These are phyloP conservation scores for Cephalotes varians DNA, from an alignment of 2,888 invertebrate species.

Conservation along the genomic window DNA sequence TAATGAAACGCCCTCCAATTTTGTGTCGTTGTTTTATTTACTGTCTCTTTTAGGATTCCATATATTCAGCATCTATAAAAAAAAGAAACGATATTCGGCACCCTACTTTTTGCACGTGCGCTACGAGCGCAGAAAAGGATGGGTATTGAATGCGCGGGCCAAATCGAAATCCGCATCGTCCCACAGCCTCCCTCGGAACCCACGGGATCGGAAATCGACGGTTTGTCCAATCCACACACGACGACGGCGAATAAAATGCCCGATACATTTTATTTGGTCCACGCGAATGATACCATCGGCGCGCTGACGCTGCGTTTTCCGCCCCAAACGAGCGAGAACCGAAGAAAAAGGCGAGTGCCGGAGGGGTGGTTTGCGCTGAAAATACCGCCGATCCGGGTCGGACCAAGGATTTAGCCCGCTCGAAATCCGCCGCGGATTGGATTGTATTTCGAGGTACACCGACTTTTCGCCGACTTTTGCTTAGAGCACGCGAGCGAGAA, in stretches of 20 bases:
- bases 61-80: slow-evolving; percentile 30
- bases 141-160: slow-evolving; percentile 31
- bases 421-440: slow-evolving; percentile 73
- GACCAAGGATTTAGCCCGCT: slow-evolving; percentile 69
- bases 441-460: slow-evolving; percentile 73
- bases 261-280: slow-evolving; percentile 84
- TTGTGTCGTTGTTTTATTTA: slow-evolving; percentile 7
- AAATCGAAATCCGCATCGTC: slow-evolving; percentile 41
- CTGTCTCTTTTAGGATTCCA: background rate
- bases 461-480: slow-evolving; percentile 36
- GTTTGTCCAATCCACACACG: slow-evolving; percentile 65
- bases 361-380: slow-evolving; percentile 65
- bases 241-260: slow-evolving; percentile 78
- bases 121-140: slow-evolving; percentile 11
- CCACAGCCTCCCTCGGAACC: slow-evolving; percentile 16
- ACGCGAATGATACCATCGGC: slow-evolving; percentile 75
- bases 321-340: slow-evolving; percentile 54
- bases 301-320: slow-evolving; percentile 79
- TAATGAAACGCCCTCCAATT: background rate
- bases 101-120: slow-evolving; percentile 31
- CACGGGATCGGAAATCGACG: slow-evolving; percentile 46
- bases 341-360: slow-evolving; percentile 48
- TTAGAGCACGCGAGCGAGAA: slow-evolving; percentile 35
- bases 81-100: slow-evolving; percentile 2
- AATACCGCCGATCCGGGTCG: slow-evolving; percentile 67